A percentile compares a stretch with the other conserved stretches of the same genome.
Evolutionary conservation across 1,140 invertebrate species (phyloP).

Genomic region (Arctopsyche grandis): DNA sequence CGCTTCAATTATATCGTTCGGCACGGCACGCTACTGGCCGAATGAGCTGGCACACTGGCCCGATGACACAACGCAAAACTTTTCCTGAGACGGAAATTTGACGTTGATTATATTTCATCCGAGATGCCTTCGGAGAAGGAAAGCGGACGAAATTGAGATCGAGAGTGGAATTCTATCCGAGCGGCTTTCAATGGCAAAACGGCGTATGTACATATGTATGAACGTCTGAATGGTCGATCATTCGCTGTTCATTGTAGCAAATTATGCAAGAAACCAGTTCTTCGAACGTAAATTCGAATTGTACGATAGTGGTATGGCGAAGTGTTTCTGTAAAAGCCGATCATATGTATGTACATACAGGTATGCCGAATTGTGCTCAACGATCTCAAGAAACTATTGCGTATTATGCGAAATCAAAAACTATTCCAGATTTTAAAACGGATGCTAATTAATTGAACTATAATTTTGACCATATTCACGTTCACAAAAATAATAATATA

Average conservation of each 20-base stretch:
- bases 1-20: conserved; percentile 1
- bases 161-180: conserved; percentile 4
- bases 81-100: neutral
- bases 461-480: no score
- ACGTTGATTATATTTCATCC: no score
- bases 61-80: neutral
- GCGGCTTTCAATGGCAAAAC: no score
- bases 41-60: neutral
- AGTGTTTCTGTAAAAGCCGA: neutral
- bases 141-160: neutral
- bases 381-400: no score
- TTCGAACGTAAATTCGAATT: neutral
- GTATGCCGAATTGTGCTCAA: neutral
- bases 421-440: no score
- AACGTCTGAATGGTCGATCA: neutral
- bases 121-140: no score
- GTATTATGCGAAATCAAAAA: no score
- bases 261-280: conserved; percentile 28
- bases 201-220: neutral
- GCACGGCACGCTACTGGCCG: conserved; percentile 15
- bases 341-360: neutral
- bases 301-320: neutral
- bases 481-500: no score
- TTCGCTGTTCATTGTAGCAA: neutral
- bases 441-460: no score